Evolutionary conservation across 2,113 vertebrate species (phyloP).

Genomic region (Xerus inauris): DNA sequence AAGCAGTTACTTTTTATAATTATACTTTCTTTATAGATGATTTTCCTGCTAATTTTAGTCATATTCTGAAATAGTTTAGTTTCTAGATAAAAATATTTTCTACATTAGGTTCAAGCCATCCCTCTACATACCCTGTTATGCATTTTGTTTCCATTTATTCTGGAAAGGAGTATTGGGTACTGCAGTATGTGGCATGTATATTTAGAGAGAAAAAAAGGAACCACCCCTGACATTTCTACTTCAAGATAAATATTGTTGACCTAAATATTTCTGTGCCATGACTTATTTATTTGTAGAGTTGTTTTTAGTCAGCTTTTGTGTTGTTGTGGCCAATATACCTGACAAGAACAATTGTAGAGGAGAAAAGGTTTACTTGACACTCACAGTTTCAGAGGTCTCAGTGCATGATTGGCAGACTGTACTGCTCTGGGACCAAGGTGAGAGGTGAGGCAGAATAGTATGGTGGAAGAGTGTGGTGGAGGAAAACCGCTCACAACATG

Average conservation of each 20-base stretch:
- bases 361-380: too few species aligned
- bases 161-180: background rate
- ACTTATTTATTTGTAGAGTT: background rate
- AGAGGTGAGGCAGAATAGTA: too few species aligned
- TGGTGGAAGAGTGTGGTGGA: too few species aligned
- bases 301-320: too few species aligned
- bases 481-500: too few species aligned
- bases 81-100: background rate
- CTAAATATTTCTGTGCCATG: background rate
- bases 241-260: background rate
- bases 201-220: background rate
- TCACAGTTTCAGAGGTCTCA: too few species aligned
- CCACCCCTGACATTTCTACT: background rate
- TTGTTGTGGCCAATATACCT: too few species aligned
- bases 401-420: too few species aligned
- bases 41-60: background rate
- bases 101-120: background rate
- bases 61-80: background rate
- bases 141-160: background rate
- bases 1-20: background rate
- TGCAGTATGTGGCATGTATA: background rate
- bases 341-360: too few species aligned
- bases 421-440: too few species aligned
- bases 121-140: background rate
- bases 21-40: background rate